Evolutionary conservation across 2,888 invertebrate genomes (phyloP).

Genomic region (Myopa tessellatipennis): DNA sequence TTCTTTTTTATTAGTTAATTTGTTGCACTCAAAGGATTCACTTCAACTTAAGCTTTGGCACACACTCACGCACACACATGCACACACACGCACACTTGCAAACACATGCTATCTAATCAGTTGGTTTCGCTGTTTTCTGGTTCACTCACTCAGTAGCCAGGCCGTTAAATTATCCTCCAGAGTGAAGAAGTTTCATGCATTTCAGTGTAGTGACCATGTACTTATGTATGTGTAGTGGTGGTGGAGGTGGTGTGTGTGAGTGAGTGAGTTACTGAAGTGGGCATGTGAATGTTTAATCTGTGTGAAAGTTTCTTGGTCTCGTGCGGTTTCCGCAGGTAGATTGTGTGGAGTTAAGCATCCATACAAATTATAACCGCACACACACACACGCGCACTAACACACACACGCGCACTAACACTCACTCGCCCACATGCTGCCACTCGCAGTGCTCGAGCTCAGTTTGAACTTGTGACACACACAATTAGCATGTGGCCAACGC

Average conservation of each 20-base stretch:
- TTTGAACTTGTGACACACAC: not conserved
- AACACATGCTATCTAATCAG: not conserved
- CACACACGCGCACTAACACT: too few relatives aligned
- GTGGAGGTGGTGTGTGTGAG: not conserved
- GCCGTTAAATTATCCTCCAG: conserved; percentile 27
- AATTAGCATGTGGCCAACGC: not conserved
- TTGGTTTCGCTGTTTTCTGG: not conserved
- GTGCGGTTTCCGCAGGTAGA: conserved; percentile 33
- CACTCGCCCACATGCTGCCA: not conserved
- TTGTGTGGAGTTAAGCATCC: conserved; percentile 21
- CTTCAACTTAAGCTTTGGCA: not conserved
- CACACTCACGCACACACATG: not conserved
- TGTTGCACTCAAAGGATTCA: not conserved
- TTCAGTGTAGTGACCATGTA: not conserved
- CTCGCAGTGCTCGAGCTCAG: too few relatives aligned
- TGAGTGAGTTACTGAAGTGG: not conserved
- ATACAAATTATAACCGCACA: not conserved
- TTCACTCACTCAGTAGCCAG: not conserved
- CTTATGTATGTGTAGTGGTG: not conserved
- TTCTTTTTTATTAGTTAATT: not conserved
- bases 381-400: too few relatives aligned
- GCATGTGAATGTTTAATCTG: conserved; percentile 28
- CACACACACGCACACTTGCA: not conserved
- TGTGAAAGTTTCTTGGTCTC: conserved; percentile 32
- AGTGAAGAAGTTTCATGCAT: conserved; percentile 26